These are phyloP conservation scores for Perodicticus potto DNA, from an alignment of 2,797 vertebrate species.

Conservation along the genomic window DNA sequence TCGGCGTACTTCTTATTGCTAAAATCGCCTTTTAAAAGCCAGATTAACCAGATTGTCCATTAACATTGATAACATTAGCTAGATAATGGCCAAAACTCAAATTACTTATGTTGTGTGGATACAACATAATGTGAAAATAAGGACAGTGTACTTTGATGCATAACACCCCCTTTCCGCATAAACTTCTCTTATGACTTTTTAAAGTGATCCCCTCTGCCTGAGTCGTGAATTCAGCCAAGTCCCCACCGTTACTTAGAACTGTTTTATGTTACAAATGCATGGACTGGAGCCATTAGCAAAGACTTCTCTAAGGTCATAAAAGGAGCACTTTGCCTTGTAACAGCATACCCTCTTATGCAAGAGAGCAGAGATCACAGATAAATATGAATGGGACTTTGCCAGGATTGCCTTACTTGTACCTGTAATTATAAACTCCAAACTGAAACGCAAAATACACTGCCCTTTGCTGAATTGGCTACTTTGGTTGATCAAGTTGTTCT, in stretches of 20 bases:
- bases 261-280: neutral
- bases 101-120: neutral
- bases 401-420: neutral
- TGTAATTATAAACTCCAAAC: constrained; percentile 43
- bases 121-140: neutral
- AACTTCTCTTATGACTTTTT: neutral
- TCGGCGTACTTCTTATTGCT: constrained; percentile 44
- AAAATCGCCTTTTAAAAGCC: constrained; percentile 66
- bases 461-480: constrained; percentile 30
- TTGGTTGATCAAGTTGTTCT: neutral
- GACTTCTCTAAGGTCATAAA: neutral
- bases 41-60: constrained; percentile 67
- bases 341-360: neutral
- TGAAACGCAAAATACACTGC: neutral
- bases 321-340: neutral
- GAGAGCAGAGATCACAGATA: constrained; percentile 26
- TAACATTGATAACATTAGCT: constrained; percentile 65
- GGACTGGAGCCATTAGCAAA: neutral
- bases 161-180: neutral
- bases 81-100: constrained; percentile 49
- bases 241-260: neutral
- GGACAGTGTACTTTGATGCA: neutral
- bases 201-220: neutral
- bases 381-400: neutral
- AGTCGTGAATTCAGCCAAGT: neutral